phyloP scores from a whole-genome alignment of 2,113 vertebrate genomes.

The Calyptomena viridis region DNA sequence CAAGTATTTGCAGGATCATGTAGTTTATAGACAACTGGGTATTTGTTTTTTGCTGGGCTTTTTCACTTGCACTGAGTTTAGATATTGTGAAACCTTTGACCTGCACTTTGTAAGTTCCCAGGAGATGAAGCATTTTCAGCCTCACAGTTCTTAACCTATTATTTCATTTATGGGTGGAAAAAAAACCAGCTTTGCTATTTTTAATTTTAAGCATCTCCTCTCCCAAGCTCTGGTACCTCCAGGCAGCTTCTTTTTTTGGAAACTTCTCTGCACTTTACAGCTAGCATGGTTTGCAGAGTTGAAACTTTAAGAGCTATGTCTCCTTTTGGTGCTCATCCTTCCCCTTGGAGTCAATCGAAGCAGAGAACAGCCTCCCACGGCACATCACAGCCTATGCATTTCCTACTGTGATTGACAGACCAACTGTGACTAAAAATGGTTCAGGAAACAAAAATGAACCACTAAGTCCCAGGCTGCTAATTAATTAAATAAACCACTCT shows the following conservation, averaged over 20 bases:
- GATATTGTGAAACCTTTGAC: not conserved
- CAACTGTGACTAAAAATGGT: not conserved
- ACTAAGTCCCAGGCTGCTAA: not conserved
- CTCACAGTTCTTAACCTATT: not conserved
- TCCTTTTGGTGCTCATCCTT: not conserved
- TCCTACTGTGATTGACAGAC: not conserved
- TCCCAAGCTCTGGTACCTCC: not conserved
- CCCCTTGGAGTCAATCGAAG: not conserved
- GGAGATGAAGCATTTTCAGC: not conserved
- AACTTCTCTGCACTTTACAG: not conserved
- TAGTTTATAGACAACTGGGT: not conserved
- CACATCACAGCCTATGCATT: not conserved
- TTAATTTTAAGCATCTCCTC: not conserved
- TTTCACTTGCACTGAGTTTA: not conserved
- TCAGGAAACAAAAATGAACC: not conserved
- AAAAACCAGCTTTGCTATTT: not conserved
- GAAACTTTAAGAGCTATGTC: not conserved
- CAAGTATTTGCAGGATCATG: not conserved
- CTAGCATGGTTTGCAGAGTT: not conserved
- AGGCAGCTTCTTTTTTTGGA: not conserved
- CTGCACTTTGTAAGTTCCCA: not conserved
- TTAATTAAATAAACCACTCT: not conserved
- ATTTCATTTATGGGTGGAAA: not conserved
- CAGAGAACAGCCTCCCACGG: not conserved
- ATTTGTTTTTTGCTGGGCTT: not conserved